Conservation (phyloP, 2,113 vertebrate genomes). For the Lanius ludovicianus region DNA sequence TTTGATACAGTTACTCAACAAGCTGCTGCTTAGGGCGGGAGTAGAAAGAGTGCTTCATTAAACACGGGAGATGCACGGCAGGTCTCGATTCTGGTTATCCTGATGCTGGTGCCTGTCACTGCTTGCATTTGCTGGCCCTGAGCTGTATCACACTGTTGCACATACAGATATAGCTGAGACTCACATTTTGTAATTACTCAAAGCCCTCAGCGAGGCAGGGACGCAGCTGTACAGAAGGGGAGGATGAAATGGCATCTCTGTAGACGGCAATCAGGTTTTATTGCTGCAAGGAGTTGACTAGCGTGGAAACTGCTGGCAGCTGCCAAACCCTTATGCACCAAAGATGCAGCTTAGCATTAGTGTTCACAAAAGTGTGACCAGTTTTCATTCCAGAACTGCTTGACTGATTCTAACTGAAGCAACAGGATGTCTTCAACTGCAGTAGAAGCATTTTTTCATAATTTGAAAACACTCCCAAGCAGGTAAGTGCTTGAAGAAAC, state of each 20-base stretch:
- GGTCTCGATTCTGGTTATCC: background rate
- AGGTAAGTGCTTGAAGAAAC: background rate
- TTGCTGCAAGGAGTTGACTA: background rate
- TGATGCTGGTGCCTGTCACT: background rate
- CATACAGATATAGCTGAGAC: background rate
- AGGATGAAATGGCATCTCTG: background rate
- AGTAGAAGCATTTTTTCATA: background rate
- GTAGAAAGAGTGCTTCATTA: background rate
- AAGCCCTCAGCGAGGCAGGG: background rate
- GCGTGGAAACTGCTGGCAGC: background rate
- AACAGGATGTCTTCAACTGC: background rate
- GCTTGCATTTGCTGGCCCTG: background rate
- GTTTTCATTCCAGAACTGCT: background rate
- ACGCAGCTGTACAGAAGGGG: background rate
- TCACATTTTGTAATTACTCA: background rate
- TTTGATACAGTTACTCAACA: background rate
- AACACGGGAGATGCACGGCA: background rate
- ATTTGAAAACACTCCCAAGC: background rate
- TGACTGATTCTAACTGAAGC: background rate
- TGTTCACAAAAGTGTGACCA: background rate
- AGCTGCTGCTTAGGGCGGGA: background rate
- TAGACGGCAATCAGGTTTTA: background rate
- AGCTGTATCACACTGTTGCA: background rate
- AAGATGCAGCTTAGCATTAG: background rate
- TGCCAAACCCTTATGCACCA: background rate